A percentile compares a stretch with the other conserved stretches of the same genome.
Conservation (phyloP, 2,888 invertebrate genomes). For the Monochamus alternatus region DNA sequence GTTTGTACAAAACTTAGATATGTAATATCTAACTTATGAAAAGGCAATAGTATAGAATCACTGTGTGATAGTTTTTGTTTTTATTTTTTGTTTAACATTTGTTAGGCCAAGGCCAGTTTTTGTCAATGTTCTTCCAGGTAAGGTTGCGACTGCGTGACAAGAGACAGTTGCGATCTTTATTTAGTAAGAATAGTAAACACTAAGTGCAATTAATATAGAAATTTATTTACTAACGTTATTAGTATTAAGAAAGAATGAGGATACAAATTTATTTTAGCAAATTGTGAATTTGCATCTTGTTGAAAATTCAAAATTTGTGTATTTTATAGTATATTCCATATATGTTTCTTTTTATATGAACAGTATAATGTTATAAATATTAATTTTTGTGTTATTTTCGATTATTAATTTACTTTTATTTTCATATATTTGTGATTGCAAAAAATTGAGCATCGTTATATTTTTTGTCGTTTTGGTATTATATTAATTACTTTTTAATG, state of each 20-base stretch:
- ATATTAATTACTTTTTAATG: conserved; percentile 48
- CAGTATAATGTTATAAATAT: conserved; percentile 28
- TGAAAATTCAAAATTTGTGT: conserved; percentile 39
- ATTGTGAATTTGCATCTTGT: conserved; percentile 60
- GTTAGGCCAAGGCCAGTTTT: conserved; percentile 70
- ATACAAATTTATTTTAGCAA: conserved; percentile 59
- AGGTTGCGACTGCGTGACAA: conserved; percentile 57
- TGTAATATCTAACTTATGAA: conserved; percentile 54
- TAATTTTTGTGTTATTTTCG: conserved; percentile 42
- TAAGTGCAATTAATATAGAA: conserved; percentile 71
- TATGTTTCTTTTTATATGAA: conserved; percentile 33
- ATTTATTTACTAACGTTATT: conserved; percentile 68
- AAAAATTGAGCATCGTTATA: conserved; percentile 48
- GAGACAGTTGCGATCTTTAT: conserved; percentile 56
- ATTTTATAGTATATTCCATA: conserved; percentile 33
- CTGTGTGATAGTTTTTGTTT: conserved; percentile 64
- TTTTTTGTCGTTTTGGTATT: conserved; percentile 49
- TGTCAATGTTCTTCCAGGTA: conserved; percentile 70
- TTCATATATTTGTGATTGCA: conserved; percentile 51
- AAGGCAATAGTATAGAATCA: conserved; percentile 63
- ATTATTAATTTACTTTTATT: conserved; percentile 40
- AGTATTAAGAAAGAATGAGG: conserved; percentile 56
- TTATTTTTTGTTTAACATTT: conserved; percentile 66
- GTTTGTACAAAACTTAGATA: conserved; percentile 54
- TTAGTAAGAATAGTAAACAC: conserved; percentile 57